Evolutionary conservation across 2,797 vertebrate genomes (phyloP), one percentile per base, ranked within the genome.

Genomic region (Anguilla anguilla): DNA sequence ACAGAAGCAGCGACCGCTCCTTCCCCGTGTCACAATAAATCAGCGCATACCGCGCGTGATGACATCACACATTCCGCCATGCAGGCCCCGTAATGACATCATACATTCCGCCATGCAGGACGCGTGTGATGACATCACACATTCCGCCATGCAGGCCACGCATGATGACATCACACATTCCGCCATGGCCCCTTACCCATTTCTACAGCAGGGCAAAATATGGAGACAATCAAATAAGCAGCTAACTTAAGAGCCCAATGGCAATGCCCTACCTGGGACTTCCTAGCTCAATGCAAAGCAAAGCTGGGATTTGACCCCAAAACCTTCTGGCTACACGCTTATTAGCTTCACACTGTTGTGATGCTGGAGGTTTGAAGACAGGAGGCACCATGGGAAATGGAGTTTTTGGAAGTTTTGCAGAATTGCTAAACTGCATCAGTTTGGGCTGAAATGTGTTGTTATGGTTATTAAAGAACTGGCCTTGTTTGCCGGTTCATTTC

Each of bases 1-100:
- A 97, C 74, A 96, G 97, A 97, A 97, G 97, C 97, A 95, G 96
- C 96, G 96, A 97, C 97, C 96, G 97, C 96, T 95, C 96, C 95
- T 96, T 96, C 96, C 95, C 95, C 90, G 90, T 95, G 96, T 97
- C 95, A 96, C 94, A 97, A 97, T 98, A 97, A 98, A 98, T 98
- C 97, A 97, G 96, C 94, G 96, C 96, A 96, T 96, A 96, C 96
- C 88, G 86, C 91, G 92, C 93, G 94, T 46, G 0, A 46, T 94
- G 94, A 92, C 92, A 93, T 94, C 93, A 93, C 93, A 94, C 94
- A 93, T 95, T 92, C 95, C 95, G 94, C 94, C 93, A 53, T 53
- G 51, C 51, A 53, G 51, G 51, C 51, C 11, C 0, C 51, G 43
- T 46, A 0, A 46, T 46, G 43, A 46, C 39, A 43, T 43, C 39